Evolutionary conservation across 2,113 vertebrate genomes (phyloP), one percentile per base, ranked within the genome.

Genomic region (Cryptotis parvus): DNA sequence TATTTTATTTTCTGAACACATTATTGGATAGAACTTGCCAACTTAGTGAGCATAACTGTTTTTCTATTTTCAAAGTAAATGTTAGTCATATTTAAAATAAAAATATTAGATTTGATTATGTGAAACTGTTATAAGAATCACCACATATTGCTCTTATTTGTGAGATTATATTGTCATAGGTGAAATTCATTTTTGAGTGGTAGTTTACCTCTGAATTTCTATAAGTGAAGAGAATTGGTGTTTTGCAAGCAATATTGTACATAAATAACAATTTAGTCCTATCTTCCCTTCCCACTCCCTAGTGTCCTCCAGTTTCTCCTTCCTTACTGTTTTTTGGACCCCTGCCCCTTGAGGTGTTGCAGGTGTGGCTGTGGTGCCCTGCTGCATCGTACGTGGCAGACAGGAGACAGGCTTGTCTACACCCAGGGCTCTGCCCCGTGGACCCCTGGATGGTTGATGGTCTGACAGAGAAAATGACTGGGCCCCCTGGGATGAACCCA

Each of bases 1-100:
- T 87, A 85, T 82, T 94, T 82, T 86, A 55, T 76, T 92, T 77
- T 82, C 49, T 39, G 20, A 86, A 55, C 27, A 39, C 31, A 72
- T 37, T 92, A 92, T 94, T 86, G 63, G 49, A 55, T 65, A 45
- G 49, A 77, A 52, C 0, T 4, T 29, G 75, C n/a, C 55, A 92
- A 87, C 3, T 33, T 27, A 39, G 24, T n/a, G 55, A 90, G 18
- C 22, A 58, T 24, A 78, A 84, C 55, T 82, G 55, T 1, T 63
- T 18, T 45, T 77, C 2, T 41, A 14, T 66, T 90, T 84, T 78
- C 58, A 89, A 85, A 75, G 6, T 85, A n/a, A 39, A 84, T 35
- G 49, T 31, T 78, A 84, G 74, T 89, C 49, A 70, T 63, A 68
- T 43, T 75, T 69, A 80, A 92, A 87, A 41, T 82, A 49, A 63